A percentile compares a stretch with the other conserved stretches of the same genome.
These are phyloP conservation scores for Synergus umbraculus DNA, from an alignment of 2,888 invertebrate species.

Conservation along the genomic window DNA sequence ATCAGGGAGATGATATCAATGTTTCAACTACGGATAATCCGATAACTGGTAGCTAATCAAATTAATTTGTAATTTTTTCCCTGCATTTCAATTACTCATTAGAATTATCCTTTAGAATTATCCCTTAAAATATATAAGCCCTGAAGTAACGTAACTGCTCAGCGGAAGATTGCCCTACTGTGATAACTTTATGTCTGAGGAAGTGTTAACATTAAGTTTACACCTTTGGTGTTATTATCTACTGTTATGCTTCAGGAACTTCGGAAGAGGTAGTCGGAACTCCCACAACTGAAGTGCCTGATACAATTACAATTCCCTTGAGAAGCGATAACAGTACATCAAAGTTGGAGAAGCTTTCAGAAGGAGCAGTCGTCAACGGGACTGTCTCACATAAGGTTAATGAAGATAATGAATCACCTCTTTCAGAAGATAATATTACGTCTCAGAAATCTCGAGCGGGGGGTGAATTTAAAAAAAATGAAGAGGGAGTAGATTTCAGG, in stretches of 20 bases:
- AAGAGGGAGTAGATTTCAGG: background rate
- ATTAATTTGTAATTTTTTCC: too few relatives aligned
- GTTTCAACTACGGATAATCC: conserved; percentile 3
- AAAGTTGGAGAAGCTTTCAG: background rate
- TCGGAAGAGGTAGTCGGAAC: background rate
- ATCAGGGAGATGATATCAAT: background rate
- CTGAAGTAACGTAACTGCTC: too few relatives aligned
- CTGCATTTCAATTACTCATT: too few relatives aligned
- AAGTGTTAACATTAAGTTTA: background rate
- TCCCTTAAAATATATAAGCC: too few relatives aligned
- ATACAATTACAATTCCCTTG: background rate
- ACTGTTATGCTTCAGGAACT: conserved; percentile 1
- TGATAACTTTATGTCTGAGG: background rate
- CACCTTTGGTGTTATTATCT: background rate
- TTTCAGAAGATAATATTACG: background rate
- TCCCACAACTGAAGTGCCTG: background rate
- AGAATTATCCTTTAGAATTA: too few relatives aligned
- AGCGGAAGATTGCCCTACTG: background rate
- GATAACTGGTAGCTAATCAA: background rate
- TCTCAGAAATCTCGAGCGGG: background rate
- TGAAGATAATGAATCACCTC: background rate
- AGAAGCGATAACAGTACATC: background rate
- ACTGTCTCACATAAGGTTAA: background rate
- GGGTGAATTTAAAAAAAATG: background rate
- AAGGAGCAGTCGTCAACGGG: background rate